Base-by-base conservation (phyloP, 1,140 invertebrate species). In the Phenacoccus solenopsis region DNA sequence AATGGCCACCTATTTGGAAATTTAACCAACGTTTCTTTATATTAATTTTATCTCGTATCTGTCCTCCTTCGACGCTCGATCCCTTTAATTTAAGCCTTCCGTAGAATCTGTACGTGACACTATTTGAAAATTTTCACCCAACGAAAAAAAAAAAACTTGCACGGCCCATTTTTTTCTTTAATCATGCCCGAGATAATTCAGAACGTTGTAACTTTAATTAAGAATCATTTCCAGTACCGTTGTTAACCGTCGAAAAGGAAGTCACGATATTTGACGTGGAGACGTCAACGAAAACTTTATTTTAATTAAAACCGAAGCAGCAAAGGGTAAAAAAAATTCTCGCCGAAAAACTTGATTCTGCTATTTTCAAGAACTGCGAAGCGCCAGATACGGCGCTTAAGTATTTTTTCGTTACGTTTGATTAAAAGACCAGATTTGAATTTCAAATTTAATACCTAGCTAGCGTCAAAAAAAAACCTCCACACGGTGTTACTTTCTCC, bases 271-370 rank as follows among this genome's bases (percentile, higher is more conserved):
- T 38, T 38, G 16, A 20, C 59, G 22, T 27, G 13, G 21, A 5
- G 25, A 27, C 25, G 59, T 25, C 59, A 64, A 27, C 59, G 25
- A 64, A 64, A 64, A 25, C 7, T 64, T 64, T 64, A 64, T 64
- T 64, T 64, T 64, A 64, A 64, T 64, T 64, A 64, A 64, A 64
- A 9, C 25, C 38, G n/a, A n/a, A n/a, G n/a, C n/a, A n/a, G n/a
- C n/a, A n/a, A n/a, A n/a, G n/a, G n/a, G n/a, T n/a, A n/a, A n/a
- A n/a, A n/a, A n/a, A n/a, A n/a, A n/a, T n/a, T n/a, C n/a, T n/a
- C n/a, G n/a, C n/a, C n/a, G n/a, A n/a, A n/a, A n/a, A n/a, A n/a
- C n/a, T n/a, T n/a, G n/a, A n/a, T n/a, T n/a, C n/a, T n/a, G n/a
- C n/a, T n/a, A n/a, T n/a, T n/a, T n/a, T n/a, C n/a, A n/a, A n/a